Base-by-base conservation (phyloP, 2,888 invertebrate species). In the Drosophila pegasa region DNA sequence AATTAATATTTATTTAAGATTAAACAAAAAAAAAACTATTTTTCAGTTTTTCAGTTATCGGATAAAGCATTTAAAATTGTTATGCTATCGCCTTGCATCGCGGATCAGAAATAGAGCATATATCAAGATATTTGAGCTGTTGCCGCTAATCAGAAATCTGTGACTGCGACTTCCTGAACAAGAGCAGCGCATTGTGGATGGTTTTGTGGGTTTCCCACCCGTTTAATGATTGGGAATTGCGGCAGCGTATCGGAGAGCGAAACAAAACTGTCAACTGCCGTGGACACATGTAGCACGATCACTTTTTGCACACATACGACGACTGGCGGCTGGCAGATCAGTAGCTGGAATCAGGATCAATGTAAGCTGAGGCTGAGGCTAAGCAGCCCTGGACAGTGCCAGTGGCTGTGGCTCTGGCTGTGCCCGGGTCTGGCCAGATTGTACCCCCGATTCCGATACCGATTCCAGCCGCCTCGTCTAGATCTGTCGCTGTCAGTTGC, bases 401-500 rank as follows among this genome's bases (percentile, higher is more conserved):
- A 38, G 38, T 38, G 27, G 37, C 25, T 25, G n/a, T 25, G 25
- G 25, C 25, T n/a, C 25, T 25, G 25, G 25, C 25, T 25, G n/a
- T 25, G 25, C 3, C 29, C 14, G 10, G 29, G 41, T 18, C 74
- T 52, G 62, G 51, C n/a, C 61, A 55, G 65, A 71, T 76, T 58
- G 55, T 56, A 50, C 40, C 29, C 29, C 67, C 62, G 63, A 76
- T 67, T 50, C 67, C 63, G 56, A 67, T 68, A 47, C 55, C 69
- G 69, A 64, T 70, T 65, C 64, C 61, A 45, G 45, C 33, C 50
- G 78, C 78, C 72, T 83, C 88, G 87, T 89, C 88, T 78, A 89
- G 89, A 90, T 89, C 90, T 89, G 90, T 86, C 87, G 88, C 77
- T 89, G 90, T 89, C 90, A 88, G 78, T 71, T 86, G 80, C 78